Percentiles rank a stretch among this genome's conserved stretches.
These are phyloP conservation scores for Rhabdophis nuchalis DNA, from an alignment of 2,797 vertebrate species.

Conservation along the genomic window DNA sequence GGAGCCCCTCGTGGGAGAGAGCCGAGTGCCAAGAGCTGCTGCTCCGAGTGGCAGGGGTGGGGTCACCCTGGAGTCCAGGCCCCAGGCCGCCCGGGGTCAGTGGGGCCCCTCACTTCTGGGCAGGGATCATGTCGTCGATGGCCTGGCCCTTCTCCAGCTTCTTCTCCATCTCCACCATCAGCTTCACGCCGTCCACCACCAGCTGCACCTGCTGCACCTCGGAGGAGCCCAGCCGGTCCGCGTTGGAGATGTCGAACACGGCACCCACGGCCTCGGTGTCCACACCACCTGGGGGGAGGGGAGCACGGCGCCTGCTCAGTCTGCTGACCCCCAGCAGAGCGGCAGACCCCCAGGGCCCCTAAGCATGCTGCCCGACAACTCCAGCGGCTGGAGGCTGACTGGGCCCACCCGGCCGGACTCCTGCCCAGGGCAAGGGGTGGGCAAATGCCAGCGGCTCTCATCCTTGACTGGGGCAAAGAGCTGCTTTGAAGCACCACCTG, in stretches of 20 bases:
- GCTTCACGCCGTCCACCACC: constrained; percentile 95
- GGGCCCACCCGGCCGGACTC: not conserved
- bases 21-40: not conserved
- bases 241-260: constrained; percentile 93
- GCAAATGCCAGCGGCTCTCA: not conserved
- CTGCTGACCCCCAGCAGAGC: no score
- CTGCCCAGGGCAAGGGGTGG: not conserved
- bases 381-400: not conserved
- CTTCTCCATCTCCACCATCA: constrained; percentile 99
- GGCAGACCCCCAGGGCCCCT: not conserved
- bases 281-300: constrained; percentile 80
- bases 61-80: constrained; percentile 7
- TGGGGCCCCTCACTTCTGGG: constrained; percentile 76
- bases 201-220: constrained; percentile 93
- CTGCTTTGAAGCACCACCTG: not conserved
- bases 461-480: not conserved
- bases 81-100: accelerated
- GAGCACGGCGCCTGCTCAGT: accelerated
- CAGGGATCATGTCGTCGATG: constrained; percentile 92
- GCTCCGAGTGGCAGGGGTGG: not conserved
- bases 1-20: not conserved
- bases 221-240: constrained; percentile 90
- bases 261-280: constrained; percentile 92
- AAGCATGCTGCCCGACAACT: not conserved
- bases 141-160: constrained; percentile 90